phyloP scores from a whole-genome alignment of 2,113 vertebrate genomes.

The Coreoperca whiteheadi region DNA sequence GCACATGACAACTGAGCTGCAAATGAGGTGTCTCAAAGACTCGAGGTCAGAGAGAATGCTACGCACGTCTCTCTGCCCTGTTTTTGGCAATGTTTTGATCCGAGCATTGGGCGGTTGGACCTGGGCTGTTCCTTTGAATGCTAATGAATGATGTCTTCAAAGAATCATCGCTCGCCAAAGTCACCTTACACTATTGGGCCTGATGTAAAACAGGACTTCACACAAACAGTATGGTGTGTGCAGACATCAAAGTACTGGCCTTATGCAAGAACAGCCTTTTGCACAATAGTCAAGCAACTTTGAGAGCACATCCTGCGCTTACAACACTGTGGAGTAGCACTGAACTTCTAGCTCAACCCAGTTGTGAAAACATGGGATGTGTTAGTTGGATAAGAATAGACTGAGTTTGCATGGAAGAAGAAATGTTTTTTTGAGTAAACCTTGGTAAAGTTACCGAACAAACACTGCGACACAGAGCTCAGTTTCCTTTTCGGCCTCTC shows the following conservation, averaged over 20 bases:
- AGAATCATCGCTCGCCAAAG: conserved; percentile 50
- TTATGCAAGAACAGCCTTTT: conserved; percentile 23
- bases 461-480: background rate
- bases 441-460: background rate
- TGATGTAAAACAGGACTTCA: conserved; percentile 50
- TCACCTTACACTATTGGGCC: conserved; percentile 58
- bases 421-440: background rate
- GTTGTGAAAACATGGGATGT: conserved; percentile 1
- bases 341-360: background rate
- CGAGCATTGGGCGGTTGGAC: conserved; percentile 25
- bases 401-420: background rate
- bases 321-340: background rate
- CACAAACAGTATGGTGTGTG: conserved; percentile 1
- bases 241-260: conserved; percentile 35
- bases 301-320: background rate
- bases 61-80: conserved; percentile 43
- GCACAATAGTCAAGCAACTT: too few species aligned
- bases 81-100: conserved; percentile 69
- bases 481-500: background rate
- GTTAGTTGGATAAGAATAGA: background rate
- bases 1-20: conserved; percentile 59
- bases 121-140: conserved; percentile 61
- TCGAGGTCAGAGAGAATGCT: conserved; percentile 53
- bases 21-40: conserved; percentile 70
- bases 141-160: conserved; percentile 71